Evolutionary conservation across 2,888 invertebrate genomes (phyloP), one percentile per base, ranked within the genome.

Genomic region (Drosophila mimica): DNA sequence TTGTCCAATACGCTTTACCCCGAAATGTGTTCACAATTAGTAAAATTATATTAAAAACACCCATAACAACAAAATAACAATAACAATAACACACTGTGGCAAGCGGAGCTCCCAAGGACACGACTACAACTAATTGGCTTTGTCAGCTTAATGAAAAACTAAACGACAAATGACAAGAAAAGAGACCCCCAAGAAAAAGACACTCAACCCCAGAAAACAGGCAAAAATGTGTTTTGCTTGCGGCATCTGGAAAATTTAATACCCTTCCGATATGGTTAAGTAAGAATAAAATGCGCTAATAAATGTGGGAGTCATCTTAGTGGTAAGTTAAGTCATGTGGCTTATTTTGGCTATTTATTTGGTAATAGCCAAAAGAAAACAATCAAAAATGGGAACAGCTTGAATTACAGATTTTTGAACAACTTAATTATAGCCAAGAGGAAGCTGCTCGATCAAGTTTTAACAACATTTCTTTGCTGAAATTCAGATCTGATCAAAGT

Each of bases 81-180:
- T 9, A 56, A 20, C 20, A 66, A 46, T 11, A 62, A 36, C 9
- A 34, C 30, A 17, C 36, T 6, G 28, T n/a, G 54, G 43, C 40
- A 43, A n/a, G 52, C 36, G 57, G 52, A 53, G 33, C 46, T 28
- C 31, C 53, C 53, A 34, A 63, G 68, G 70, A 58, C 25, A 31
- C 57, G 59, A 72, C 65, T 70, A 67, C 65, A 76, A 79, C 75
- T 81, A 83, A 85, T 83, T 85, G 81, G 81, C 75, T 86, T 79
- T 60, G 74, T 54, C 75, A 66, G 73, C 75, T 86, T 86, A 86
- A 83, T 86, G 81, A 82, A 84, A 84, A 84, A 79, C 81, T 75
- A 79, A 82, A 73, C 75, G 77, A 70, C 70, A 79, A 83, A 82
- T 69, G 74, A 72, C 72, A 70, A 52, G 69, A 57, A 53, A 38